Conservation (phyloP, 2,113 vertebrate genomes). For the Synodontis membranacea region DNA sequence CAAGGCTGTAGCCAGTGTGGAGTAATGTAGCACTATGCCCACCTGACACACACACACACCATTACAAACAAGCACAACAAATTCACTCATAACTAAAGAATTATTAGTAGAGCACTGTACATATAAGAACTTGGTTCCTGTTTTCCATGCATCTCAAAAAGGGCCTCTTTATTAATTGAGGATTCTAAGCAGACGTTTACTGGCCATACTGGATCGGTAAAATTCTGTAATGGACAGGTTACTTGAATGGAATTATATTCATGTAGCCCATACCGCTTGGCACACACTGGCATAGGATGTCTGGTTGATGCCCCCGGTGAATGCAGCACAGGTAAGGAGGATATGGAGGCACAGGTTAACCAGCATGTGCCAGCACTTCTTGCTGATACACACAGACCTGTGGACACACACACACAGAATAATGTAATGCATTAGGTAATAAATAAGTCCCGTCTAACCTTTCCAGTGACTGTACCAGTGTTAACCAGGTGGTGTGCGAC, state of each 20-base stretch:
- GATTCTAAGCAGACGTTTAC: background rate
- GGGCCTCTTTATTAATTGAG: background rate
- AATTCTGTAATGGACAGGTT: background rate
- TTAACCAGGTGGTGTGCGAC: background rate
- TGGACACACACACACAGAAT: slow-evolving; percentile 55
- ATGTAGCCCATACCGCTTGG: slow-evolving; percentile 85
- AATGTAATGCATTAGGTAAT: background rate
- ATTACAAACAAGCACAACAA: background rate
- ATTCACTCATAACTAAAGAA: background rate
- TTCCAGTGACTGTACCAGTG: background rate
- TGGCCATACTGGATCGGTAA: background rate
- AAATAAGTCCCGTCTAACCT: background rate
- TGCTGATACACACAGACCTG: slow-evolving; percentile 85
- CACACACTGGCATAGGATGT: slow-evolving; percentile 84
- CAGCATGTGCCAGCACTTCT: slow-evolving; percentile 97
- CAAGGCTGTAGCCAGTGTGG: slow-evolving; percentile 89
- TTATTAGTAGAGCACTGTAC: background rate
- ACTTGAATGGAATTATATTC: background rate
- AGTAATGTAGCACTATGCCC: slow-evolving; percentile 95
- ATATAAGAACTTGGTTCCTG: background rate
- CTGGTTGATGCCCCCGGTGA: slow-evolving; percentile 90
- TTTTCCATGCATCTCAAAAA: background rate
- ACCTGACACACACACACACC: slow-evolving; percentile 70
- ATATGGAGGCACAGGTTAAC: slow-evolving; percentile 93
- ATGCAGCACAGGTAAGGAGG: slow-evolving; percentile 88